Base-by-base conservation (phyloP, 2,113 vertebrate species). In the Gallinago media region DNA sequence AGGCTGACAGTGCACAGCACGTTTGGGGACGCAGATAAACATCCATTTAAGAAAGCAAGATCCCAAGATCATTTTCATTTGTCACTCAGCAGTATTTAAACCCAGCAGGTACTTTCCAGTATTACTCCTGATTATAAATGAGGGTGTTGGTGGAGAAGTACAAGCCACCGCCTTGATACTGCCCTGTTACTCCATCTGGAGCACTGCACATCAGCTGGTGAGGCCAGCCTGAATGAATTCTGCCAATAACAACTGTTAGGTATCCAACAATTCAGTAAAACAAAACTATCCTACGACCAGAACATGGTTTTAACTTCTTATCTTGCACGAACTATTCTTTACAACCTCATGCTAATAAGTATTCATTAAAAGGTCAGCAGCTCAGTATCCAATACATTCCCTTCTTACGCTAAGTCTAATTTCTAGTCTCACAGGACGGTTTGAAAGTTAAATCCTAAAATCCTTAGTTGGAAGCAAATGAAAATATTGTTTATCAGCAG, bases 31-130 rank as follows among this genome's bases (percentile, higher is more conserved):
- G 27, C 15, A 47, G 78, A 82, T 54, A 90, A 92, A 71, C 42
- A 38, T 74, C 89, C 94, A 61, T 50, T 83, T 46, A 91, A 88
- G 59, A 94, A 88, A 90, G 85, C 65, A 88, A 89, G 75, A 83
- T 71, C 82, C 75, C 79, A 81, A 49, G 73, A 83, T 63, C 38
- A 40, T 40, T 94, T 63, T 52, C 82, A 40, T 34, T 90, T 74
- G 55, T 70, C 85, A 47, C 56, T 62, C 32, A 68, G 70, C 22
- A 2, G 1, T 38, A 77, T 82, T 75, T 87, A 77, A 89, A n/a
- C 42, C 42, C 58, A 38, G 36, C 36, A 38, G 36, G 36, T 38
- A 38, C 36, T 38, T 38, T 38, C 36, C 36, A 38, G 36, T 38
- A 38, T 38, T 38, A 38, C 36, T 38, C 36, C 36, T 38, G 40